These are phyloP conservation scores for Gastracanthus pulcherrimus DNA, from an alignment of 2,888 invertebrate genomes.

Conservation along the genomic window DNA sequence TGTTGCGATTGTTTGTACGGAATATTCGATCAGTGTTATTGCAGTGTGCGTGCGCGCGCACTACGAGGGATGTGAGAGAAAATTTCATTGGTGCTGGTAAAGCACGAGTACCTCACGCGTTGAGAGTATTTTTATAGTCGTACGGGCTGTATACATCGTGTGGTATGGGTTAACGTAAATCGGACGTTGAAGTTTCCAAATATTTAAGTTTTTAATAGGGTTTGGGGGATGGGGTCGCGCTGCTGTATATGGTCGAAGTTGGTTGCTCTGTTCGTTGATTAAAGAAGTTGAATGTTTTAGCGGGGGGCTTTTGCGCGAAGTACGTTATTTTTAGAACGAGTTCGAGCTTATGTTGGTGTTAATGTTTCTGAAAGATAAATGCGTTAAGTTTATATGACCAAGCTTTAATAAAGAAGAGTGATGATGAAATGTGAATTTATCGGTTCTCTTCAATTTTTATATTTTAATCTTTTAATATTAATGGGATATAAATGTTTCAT, in stretches of 20 bases:
- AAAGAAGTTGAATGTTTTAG: slow-evolving; percentile 35
- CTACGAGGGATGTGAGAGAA: neutral
- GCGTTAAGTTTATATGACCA: neutral
- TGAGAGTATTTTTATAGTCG: neutral
- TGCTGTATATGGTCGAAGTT: too few species aligned
- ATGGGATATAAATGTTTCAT: too few species aligned
- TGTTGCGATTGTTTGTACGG: neutral
- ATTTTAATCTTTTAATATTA: too few species aligned
- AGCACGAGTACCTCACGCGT: too few species aligned
- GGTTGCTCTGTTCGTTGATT: slow-evolving; percentile 18
- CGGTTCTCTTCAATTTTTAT: too few species aligned
- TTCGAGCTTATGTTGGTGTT: neutral
- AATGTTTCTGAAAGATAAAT: neutral
- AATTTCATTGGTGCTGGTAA: too few species aligned
- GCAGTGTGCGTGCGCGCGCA: too few species aligned
- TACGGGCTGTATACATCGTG: neutral
- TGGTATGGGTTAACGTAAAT: neutral
- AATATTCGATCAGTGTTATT: neutral
- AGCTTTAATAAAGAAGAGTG: neutral
- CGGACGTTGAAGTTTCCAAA: neutral
- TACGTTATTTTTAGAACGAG: neutral
- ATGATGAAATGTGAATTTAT: neutral
- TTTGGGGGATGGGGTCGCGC: too few species aligned
- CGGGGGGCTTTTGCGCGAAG: neutral
- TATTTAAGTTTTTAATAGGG: slow-evolving; percentile 20